These are phyloP conservation scores for Syngnathoides biaculeatus DNA, from an alignment of 2,113 vertebrate genomes.

Conservation along the genomic window DNA sequence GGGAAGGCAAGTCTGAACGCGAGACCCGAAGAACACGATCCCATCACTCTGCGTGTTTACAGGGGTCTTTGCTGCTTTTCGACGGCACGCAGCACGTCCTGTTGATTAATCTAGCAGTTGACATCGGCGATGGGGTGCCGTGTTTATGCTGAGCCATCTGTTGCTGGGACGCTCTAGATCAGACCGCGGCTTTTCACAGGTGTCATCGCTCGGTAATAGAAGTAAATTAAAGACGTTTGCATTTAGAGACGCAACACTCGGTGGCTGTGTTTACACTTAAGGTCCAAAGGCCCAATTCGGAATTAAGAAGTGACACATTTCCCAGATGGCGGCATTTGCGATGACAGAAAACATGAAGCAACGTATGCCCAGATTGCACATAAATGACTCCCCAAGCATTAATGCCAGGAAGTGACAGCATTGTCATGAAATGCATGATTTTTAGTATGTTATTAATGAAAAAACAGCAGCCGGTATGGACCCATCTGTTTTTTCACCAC, in stretches of 20 bases:
- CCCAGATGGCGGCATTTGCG: too few relatives aligned
- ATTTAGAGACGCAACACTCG: not conserved
- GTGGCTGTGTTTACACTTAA: not conserved
- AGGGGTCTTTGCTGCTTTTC: slow-evolving; percentile 32
- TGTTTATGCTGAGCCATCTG: slow-evolving; percentile 29
- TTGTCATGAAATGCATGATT: too few relatives aligned
- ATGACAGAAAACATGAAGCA: not conserved
- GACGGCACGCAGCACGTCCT: slow-evolving; percentile 9
- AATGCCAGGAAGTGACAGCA: not conserved
- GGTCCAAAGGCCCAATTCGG: not conserved
- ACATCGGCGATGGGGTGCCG: slow-evolving; percentile 1
- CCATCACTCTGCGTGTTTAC: slow-evolving; percentile 17
- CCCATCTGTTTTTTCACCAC: too few relatives aligned
- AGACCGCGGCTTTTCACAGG: slow-evolving; percentile 7
- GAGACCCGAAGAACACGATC: slow-evolving; percentile 9
- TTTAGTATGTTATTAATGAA: too few relatives aligned
- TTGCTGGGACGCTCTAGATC: slow-evolving; percentile 41
- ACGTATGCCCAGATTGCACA: not conserved
- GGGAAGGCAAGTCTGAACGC: slow-evolving; percentile 30
- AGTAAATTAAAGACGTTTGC: not conserved
- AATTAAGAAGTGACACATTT: not conserved
- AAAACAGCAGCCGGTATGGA: too few relatives aligned
- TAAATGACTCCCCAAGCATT: not conserved
- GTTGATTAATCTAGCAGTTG: slow-evolving; percentile 22
- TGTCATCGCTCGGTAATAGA: not conserved